Conservation (phyloP, 2,113 vertebrate species). For the Cyanocitta stelleri region DNA sequence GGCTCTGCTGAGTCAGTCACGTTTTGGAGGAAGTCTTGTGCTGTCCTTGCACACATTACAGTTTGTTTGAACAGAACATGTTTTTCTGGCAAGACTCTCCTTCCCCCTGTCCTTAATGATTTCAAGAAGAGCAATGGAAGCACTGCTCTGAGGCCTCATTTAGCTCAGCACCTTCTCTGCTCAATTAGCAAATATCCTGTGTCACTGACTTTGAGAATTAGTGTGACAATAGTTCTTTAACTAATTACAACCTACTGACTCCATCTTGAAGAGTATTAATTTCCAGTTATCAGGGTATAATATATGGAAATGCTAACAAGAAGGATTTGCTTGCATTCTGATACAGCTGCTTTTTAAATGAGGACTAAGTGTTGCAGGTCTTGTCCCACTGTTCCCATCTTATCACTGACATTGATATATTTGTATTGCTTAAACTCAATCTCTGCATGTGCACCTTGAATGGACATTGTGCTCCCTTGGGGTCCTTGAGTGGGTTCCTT, state of each 20-base stretch:
- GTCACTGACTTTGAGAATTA: neutral
- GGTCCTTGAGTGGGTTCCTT: neutral
- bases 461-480: neutral
- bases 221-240: neutral
- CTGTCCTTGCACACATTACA: neutral
- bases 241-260: neutral
- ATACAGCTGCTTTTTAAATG: neutral
- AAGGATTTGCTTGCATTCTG: neutral
- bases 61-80: neutral
- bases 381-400: neutral
- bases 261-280: neutral
- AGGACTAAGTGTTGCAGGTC: neutral
- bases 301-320: neutral
- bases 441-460: neutral
- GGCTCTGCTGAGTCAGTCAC: neutral
- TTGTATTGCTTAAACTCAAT: neutral
- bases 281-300: neutral
- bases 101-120: neutral
- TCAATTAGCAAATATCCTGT: constrained; percentile 2
- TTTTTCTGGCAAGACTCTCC: neutral
- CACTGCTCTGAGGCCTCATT: neutral
- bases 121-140: neutral
- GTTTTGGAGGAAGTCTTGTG: neutral
- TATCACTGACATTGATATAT: neutral
- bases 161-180: neutral